Base-by-base conservation (phyloP, 2,888 invertebrate species). In the Agonopterix alstromeriana region DNA sequence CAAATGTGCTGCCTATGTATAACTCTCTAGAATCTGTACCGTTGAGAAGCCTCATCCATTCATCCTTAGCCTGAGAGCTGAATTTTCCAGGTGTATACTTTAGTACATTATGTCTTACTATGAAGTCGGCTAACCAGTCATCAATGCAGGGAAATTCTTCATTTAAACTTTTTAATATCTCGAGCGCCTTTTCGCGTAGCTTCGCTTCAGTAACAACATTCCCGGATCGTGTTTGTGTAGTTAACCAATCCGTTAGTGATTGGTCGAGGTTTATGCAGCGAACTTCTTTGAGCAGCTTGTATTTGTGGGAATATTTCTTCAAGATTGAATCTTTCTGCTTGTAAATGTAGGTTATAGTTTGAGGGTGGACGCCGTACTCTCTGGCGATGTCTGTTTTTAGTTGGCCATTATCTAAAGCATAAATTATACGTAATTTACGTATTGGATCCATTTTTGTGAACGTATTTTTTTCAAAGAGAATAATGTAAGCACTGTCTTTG, bases 1-100 rank as follows among this genome's bases (percentile, higher is more conserved):
- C 61, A 63, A 63, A 67, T 36, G 60, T 58, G 14, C 65, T 61
- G 42, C 64, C 65, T 43, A 72, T 38, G 48, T 70, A 72, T 27
- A 71, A 47, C 50, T 69, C 53, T 41, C 56, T 56, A 9, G 51
- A 41, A n/a, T 65, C 51, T 12, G 50, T 47, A 47, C 48, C 53
- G 38, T 55, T 54, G 8, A 63, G 48, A 53, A 67, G 58, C 35
- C 48, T 60, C 49, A 53, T 54, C 71, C 71, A 72, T 38, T 63
- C 38, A 3, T 38, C 10, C 10, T n/a, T 38, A 38, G 38, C 9
- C 38, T 38, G 38, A n/a, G 38, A 4, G n/a, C 38, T 38, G 3
- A n/a, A 9, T 1, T 9, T 38, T 3, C n/a, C 38, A n/a, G 38
- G 38, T 38, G 10, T 9, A 38, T 38, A 38, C 5, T 38, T n/a